Evolutionary conservation across 2,888 invertebrate species (phyloP).

Genomic region (Tiliacea citrago): DNA sequence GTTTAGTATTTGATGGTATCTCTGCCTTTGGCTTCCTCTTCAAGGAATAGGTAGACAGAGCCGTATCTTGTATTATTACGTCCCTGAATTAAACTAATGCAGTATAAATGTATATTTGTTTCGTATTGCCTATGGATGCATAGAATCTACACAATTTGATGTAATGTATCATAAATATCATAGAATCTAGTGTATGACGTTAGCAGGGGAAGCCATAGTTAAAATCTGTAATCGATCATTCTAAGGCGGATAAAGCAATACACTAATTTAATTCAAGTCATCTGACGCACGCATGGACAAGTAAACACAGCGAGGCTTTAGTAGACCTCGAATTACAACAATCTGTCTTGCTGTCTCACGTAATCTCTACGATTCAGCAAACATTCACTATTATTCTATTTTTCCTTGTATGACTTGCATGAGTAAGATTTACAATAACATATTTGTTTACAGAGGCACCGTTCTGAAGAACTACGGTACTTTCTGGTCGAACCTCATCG

Average conservation of each 20-base stretch:
- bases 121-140: neutral
- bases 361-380: constrained; percentile 15
- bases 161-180: neutral
- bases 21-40: neutral
- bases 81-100: too few species aligned
- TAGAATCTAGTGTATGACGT: neutral
- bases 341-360: neutral
- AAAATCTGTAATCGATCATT: constrained; percentile 11
- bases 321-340: constrained; percentile 16
- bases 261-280: constrained; percentile 14
- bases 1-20: neutral
- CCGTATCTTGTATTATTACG: too few species aligned
- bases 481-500: constrained; percentile 94
- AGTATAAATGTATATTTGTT: neutral
- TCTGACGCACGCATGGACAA: constrained; percentile 16
- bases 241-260: constrained; percentile 13
- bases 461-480: constrained; percentile 94
- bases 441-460: constrained; percentile 92
- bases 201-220: constrained; percentile 1
- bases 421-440: constrained; percentile 22
- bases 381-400: constrained; percentile 25
- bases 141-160: neutral
- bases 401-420: constrained; percentile 47
- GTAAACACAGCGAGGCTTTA: constrained; percentile 24
- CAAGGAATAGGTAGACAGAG: too few species aligned